These are phyloP conservation scores for Phragmatobia fuliginosa DNA, from an alignment of 2,888 invertebrate species.

Conservation along the genomic window DNA sequence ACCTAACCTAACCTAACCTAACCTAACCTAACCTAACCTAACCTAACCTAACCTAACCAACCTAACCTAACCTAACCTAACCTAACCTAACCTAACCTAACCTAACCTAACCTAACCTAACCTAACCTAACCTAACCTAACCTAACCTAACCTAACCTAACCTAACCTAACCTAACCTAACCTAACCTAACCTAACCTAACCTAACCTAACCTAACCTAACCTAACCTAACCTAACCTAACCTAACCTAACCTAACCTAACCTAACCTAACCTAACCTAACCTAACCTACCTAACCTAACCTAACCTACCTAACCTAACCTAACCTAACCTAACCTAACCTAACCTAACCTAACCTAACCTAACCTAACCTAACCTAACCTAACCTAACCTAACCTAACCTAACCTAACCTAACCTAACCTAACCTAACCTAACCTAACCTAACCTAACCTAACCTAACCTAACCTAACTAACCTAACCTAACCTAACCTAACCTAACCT, in stretches of 20 bases:
- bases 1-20: conserved; percentile 34
- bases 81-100: conserved; percentile 32
- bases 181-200: conserved; percentile 25
- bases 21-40: conserved; percentile 15
- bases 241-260: conserved; percentile 34
- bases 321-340: conserved; percentile 32
- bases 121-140: conserved; percentile 21
- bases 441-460: conserved; percentile 32
- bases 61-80: conserved; percentile 33
- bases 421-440: conserved; percentile 36
- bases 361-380: too few relatives aligned
- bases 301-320: too few relatives aligned
- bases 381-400: too few relatives aligned
- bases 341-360: conserved; percentile 30
- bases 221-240: conserved; percentile 35
- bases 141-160: conserved; percentile 34
- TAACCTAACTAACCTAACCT: conserved; percentile 43
- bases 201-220: conserved; percentile 30
- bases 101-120: conserved; percentile 33
- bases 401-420: conserved; percentile 33
- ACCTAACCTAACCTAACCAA: conserved; percentile 27
- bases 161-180: conserved; percentile 22
- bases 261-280: conserved; percentile 34
- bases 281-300: too few relatives aligned
- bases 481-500: conserved; percentile 26